Evolutionary conservation across 1,140 invertebrate species (phyloP), one percentile per base, ranked within the genome.

Genomic region (Melanaphis sacchari): DNA sequence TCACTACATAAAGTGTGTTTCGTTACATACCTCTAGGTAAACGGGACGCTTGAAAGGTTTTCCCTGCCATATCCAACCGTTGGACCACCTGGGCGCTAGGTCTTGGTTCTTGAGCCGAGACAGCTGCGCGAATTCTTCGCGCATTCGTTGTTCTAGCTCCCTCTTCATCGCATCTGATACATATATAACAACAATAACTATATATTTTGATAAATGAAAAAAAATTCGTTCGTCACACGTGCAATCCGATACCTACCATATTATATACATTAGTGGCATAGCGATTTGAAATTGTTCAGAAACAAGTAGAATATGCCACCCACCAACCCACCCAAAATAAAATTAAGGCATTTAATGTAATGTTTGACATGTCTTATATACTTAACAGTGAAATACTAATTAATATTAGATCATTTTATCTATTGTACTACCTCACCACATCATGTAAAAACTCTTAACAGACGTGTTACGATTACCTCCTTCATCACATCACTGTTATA

Each of bases 41-140:
- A 99, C 97, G 96, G 97, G 97, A 85, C 97, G 97, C 94, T 98
- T 96, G 94, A 97, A 98, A 22, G 97, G 96, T 94, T 98, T 96
- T 54, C 98, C 98, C 94, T 98, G 97, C 97, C 98, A 99, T 91
- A 96, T 97, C 98, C 98, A 99, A 11, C 98, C 98, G 94, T 99
- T 98, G 94, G 97, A 98, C 97, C 98, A 98, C 94, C 97, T 97
- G 7, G 91, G 84, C 91, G 54, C 54, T n/a, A 94, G 11, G 36
- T 93, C 91, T 82, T 85, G 81, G 18, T 84, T 93, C n/a, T 93
- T 93, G 36, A 93, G 91, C 26, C 91, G 66, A 6, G 91, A 93
- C 24, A 93, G 26, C 81, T 93, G 91, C n/a, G 91, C 93, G 38
- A 76, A 92, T 40, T 92, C 90, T 87, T 88, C 91, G 4, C 82